These are phyloP conservation scores for Pseudolaguvia tuberculata DNA, from an alignment of 2,113 vertebrate genomes.

Conservation along the genomic window DNA sequence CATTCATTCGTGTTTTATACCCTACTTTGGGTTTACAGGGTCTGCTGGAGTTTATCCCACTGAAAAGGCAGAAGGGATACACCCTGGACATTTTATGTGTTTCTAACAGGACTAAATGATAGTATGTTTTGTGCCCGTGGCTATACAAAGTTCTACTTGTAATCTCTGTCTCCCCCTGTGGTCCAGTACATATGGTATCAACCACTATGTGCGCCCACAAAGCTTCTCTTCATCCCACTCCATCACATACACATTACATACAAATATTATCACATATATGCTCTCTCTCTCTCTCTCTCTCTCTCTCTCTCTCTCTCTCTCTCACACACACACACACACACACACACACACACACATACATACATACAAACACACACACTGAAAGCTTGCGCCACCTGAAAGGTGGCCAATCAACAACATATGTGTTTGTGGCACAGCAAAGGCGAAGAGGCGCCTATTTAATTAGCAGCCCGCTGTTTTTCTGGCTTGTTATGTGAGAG, in stretches of 20 bases:
- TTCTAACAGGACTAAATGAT: neutral
- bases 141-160: constrained; percentile 12
- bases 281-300: constrained; percentile 64
- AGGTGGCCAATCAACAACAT: constrained; percentile 79
- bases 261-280: constrained; percentile 31
- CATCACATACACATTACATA: constrained; percentile 44
- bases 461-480: constrained; percentile 49
- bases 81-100: too few species aligned
- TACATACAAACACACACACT: constrained; percentile 65
- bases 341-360: too few species aligned
- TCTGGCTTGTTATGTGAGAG: constrained; percentile 27
- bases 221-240: constrained; percentile 28
- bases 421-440: constrained; percentile 48
- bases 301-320: too few species aligned
- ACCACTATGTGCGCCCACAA: constrained; percentile 49
- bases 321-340: constrained; percentile 61
- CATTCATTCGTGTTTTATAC: too few species aligned
- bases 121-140: neutral
- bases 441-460: constrained; percentile 64
- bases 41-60: too few species aligned
- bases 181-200: constrained; percentile 38
- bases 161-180: constrained; percentile 24
- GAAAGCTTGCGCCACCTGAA: constrained; percentile 71
- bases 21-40: too few species aligned
- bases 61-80: too few species aligned